Evolutionary conservation across 2,797 vertebrate genomes (phyloP).

Genomic region (Argentina silus): DNA sequence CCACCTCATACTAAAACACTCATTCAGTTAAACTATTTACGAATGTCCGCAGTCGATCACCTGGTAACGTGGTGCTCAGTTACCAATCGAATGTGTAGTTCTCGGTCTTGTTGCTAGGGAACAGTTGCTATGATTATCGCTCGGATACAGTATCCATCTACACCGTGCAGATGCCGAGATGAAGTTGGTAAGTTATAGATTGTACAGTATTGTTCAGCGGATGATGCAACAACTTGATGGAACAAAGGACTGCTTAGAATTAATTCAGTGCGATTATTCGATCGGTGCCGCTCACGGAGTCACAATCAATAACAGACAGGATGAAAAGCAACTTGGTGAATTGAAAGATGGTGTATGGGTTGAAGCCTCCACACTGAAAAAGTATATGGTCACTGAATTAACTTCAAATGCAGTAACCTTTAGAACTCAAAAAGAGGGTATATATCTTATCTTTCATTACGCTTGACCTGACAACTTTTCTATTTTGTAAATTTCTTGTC

Average conservation of each 20-base stretch:
- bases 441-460: too few relatives aligned
- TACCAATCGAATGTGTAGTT: constrained; percentile 75
- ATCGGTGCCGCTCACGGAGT: background rate
- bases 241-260: constrained; percentile 28
- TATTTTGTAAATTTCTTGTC: too few relatives aligned
- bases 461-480: too few relatives aligned
- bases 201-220: constrained; percentile 11
- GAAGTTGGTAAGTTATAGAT: constrained; percentile 52
- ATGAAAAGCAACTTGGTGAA: constrained; percentile 1
- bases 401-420: background rate
- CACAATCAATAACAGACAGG: background rate
- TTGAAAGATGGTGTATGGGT: too few relatives aligned
- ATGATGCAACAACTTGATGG: constrained; percentile 19
- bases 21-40: constrained; percentile 33
- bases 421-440: too few relatives aligned
- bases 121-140: constrained; percentile 76
- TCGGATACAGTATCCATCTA: constrained; percentile 74
- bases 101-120: constrained; percentile 82
- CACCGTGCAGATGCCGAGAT: constrained; percentile 71
- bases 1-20: constrained; percentile 4
- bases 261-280: background rate
- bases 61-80: constrained; percentile 67
- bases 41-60: constrained; percentile 53
- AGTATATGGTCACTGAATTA: background rate
- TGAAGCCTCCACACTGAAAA: too few relatives aligned